Base-by-base conservation (phyloP, 1,140 invertebrate species). In the Drosophila dunni region DNA sequence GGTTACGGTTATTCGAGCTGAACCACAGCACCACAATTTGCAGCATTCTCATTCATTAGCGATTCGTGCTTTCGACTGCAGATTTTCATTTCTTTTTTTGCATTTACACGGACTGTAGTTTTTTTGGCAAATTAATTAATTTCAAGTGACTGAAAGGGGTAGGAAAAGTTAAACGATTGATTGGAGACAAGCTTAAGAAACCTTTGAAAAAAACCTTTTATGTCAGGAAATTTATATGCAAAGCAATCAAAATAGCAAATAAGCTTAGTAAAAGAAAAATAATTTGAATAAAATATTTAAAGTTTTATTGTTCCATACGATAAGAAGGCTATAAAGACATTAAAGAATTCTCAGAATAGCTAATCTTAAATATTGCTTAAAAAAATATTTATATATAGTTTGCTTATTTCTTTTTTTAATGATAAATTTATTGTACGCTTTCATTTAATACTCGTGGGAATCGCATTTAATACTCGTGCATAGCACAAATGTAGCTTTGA, bases 31-130 rank as follows among this genome's bases (percentile, higher is more conserved):
- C 17, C 33, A 53, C 50, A 62, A 60, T 66, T 72, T 51, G 29
- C 63, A 65, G 29, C 56, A 69, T 78, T 66, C 38, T 58, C 62
- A 86, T 78, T 81, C 82, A 85, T 88, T 86, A 82, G 83, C 13
- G 10, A 60, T 75, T 69, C 53, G 65, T 71, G 71, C 75, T 62
- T 36, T 60, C 44, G 33, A 20, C 13, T 61, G 33, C 38, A 42
- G 50, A 57, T 53, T 68, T 60, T 36, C 20, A 53, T 51, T 51
- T n/a, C 13, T 53, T 13, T 33, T 53, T 53, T 24, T 34, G 5
- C 17, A 20, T 20, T 20, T 69, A 34, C 64, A 66, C 46, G n/a
- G n/a, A 42, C 40, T 42, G 40, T 13, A 8, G 34, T 6, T 6
- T 20, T 20, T 17, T 9, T 46, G 45, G 3, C 7, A 57, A 48